Conservation (phyloP, 2,888 invertebrate genomes). For the Sphaerophoria taeniata region DNA sequence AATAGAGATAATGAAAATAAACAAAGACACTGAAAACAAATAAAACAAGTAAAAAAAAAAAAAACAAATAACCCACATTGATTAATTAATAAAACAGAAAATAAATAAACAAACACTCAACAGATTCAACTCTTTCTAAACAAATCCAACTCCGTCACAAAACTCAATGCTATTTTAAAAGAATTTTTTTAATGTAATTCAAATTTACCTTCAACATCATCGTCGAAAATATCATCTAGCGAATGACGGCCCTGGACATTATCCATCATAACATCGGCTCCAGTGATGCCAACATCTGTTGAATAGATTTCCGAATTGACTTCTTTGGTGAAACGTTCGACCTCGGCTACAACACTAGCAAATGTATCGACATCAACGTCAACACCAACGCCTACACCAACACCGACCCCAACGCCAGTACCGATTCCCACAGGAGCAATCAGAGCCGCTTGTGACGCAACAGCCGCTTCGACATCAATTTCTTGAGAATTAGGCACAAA, state of each 20-base stretch:
- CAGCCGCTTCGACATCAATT: constrained; percentile 51
- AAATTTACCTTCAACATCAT: constrained; percentile 68
- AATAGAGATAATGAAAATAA: neutral
- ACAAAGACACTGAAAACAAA: neutral
- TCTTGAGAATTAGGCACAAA: constrained; percentile 67
- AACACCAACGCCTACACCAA: constrained; percentile 53
- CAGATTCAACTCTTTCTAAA: constrained; percentile 51
- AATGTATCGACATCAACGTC: constrained; percentile 61
- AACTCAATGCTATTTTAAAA: constrained; percentile 5
- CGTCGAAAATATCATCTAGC: constrained; percentile 64
- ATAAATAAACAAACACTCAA: constrained; percentile 55
- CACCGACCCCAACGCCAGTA: constrained; percentile 56
- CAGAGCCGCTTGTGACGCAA: constrained; percentile 35
- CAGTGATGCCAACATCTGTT: constrained; percentile 60
- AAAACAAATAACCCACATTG: neutral
- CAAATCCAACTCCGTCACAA: constrained; percentile 59
- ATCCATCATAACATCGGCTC: constrained; percentile 68
- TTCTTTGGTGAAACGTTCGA: constrained; percentile 59
- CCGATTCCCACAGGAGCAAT: constrained; percentile 35
- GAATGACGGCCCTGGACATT: constrained; percentile 63
- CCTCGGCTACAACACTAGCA: constrained; percentile 69
- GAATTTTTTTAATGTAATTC: constrained; percentile 4
- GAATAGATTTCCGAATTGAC: constrained; percentile 63
- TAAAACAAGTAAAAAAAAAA: constrained; percentile 12
- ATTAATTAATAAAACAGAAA: constrained; percentile 4